Conservation (phyloP, 2,888 invertebrate genomes). For the Ceriagrion tenellum region DNA sequence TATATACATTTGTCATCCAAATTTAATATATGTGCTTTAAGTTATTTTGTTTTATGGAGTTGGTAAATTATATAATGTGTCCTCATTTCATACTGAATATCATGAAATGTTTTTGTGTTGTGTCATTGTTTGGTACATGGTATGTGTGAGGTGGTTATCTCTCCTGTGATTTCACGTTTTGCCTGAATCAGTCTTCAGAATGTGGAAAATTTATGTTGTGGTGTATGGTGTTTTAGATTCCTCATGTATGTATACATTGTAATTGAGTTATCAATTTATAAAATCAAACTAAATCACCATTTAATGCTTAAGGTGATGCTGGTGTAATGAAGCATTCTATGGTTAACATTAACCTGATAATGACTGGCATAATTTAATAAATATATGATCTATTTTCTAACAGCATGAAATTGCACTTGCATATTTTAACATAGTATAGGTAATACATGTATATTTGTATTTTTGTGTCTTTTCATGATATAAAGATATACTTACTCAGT, state of each 20-base stretch:
- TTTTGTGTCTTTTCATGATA: background rate
- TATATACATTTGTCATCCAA: background rate
- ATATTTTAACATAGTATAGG: background rate
- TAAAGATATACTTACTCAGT: background rate
- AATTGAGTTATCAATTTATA: background rate
- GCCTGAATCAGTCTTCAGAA: conserved; percentile 24
- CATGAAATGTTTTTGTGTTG: background rate
- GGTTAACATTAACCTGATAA: background rate
- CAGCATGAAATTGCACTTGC: background rate
- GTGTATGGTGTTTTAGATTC: background rate
- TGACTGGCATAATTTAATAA: background rate
- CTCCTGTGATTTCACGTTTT: background rate
- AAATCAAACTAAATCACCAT: background rate
- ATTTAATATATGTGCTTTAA: background rate
- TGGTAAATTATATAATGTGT: background rate
- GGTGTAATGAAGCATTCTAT: background rate
- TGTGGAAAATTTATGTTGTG: background rate
- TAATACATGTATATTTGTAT: background rate
- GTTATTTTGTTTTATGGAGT: background rate
- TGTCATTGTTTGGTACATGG: background rate
- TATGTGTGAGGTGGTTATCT: background rate
- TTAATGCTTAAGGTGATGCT: background rate
- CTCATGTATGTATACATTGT: background rate
- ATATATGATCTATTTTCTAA: background rate
- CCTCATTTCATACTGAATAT: background rate